Base-by-base conservation (phyloP, 2,888 invertebrate species). In the Saturnia japonica region DNA sequence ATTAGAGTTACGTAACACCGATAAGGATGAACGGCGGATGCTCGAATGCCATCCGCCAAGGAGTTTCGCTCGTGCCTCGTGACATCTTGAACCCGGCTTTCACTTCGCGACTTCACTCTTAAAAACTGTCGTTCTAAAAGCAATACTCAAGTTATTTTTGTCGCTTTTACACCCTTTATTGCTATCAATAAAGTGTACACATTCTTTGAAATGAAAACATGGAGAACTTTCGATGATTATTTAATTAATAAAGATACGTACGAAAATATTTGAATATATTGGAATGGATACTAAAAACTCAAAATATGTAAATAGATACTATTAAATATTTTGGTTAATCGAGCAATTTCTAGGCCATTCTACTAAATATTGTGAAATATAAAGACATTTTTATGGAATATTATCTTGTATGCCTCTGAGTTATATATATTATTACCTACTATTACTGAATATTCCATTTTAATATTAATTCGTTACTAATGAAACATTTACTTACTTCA, bases 81-180 rank as follows among this genome's bases (percentile, higher is more conserved):
- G 89, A 90, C 90, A 88, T 91, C 85, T 90, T 92, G 90, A 91
- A 91, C 91, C 83, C 82, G 76, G 87, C 92, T 93, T 92, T 92
- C 91, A 88, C 91, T 81, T 75, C 78, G 76, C 75, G 75, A 83
- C 82, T 82, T 81, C 79, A 73, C 74, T 78, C 78, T 77, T 74
- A 75, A 76, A 77, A 70, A 12, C 43, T 16, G 45, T 68, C 64
- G 22, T 73, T 73, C 73, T 70, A 72, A 69, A 19, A 64, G 25
- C 42, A 42, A 66, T 70, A 22, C 34, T 40, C 40, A n/a, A 40
- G 64, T 19, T 64, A 40, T 40, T 64, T 40, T 64, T n/a, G 19
- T 64, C 40, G n/a, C 1, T 64, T 8, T 64, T n/a, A 64, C n/a
- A 64, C 34, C 8, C n/a, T 64, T 64, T 64, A 64, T 64, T 40